Percentiles rank a stretch among this genome's conserved stretches.
These are phyloP conservation scores for Ammodytes marinus DNA, from an alignment of 2,113 vertebrate genomes.

Conservation along the genomic window DNA sequence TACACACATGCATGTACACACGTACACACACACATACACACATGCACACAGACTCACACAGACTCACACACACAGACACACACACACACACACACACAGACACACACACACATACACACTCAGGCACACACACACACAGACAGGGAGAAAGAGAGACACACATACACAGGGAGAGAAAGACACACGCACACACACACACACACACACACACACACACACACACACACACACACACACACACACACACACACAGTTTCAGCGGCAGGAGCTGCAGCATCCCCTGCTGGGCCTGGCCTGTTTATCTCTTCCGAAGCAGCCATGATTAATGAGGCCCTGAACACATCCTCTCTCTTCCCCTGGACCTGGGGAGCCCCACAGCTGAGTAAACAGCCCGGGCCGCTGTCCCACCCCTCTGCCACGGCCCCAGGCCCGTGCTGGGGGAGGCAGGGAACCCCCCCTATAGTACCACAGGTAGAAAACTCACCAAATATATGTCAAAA, in stretches of 20 bases:
- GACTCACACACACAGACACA: too few species aligned
- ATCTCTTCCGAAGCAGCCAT: slow-evolving; percentile 86
- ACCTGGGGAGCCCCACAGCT: slow-evolving; percentile 87
- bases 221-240: background rate
- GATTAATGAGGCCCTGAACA: slow-evolving; percentile 92
- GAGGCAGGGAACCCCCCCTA: slow-evolving; percentile 48
- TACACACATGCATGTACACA: slow-evolving; percentile 2
- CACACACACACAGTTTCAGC: slow-evolving; percentile 52
- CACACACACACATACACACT: slow-evolving; percentile 38
- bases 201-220: too few species aligned
- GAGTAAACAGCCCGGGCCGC: slow-evolving; percentile 88
- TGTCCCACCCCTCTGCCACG: slow-evolving; percentile 51
- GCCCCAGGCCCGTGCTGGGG: slow-evolving; percentile 56
- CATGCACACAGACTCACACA: too few species aligned
- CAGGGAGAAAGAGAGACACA: slow-evolving; percentile 35
- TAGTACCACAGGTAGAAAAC: slow-evolving; percentile 72
- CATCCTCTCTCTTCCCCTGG: slow-evolving; percentile 87
- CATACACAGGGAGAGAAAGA: slow-evolving; percentile 16
- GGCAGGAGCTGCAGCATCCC: slow-evolving; percentile 77
- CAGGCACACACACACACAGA: too few species aligned
- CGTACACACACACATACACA: background rate
- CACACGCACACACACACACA: too few species aligned
- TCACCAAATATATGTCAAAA: slow-evolving; percentile 54
- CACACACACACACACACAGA: too few species aligned
- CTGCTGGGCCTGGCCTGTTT: slow-evolving; percentile 85